These are phyloP conservation scores for Tangara arthus DNA, from an alignment of 2,797 vertebrate genomes.

Conservation along the genomic window DNA sequence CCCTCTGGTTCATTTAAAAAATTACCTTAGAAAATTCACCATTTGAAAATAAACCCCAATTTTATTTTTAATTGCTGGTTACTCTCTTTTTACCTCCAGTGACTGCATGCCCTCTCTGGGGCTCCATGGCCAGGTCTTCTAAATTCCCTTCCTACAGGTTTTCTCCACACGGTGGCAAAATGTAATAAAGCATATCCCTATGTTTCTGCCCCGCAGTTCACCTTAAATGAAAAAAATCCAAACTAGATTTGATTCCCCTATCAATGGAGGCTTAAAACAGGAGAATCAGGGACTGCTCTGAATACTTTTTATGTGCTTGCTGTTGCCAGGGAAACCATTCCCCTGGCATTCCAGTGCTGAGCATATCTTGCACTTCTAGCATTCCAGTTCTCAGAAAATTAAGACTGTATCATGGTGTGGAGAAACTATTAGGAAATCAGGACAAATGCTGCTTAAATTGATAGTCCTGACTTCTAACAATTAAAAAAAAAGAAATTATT, in stretches of 20 bases:
- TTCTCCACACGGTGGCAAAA: slow-evolving; percentile 11
- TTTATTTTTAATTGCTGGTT: neutral
- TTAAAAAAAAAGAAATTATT: neutral
- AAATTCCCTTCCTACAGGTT: neutral
- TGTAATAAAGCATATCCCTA: neutral
- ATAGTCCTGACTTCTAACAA: neutral
- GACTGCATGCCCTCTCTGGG: neutral
- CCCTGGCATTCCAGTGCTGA: slow-evolving; percentile 59
- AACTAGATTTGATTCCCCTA: slow-evolving; percentile 56
- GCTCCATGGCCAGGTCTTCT: rapidly evolving
- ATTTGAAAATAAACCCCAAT: neutral
- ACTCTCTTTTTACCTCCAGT: neutral
- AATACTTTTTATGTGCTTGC: slow-evolving; percentile 71
- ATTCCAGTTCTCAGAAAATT: slow-evolving; percentile 59
- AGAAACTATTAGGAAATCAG: slow-evolving; percentile 46
- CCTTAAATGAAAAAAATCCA: slow-evolving; percentile 35
- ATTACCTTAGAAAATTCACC: neutral
- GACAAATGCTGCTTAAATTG: neutral
- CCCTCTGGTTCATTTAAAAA: neutral
- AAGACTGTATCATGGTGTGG: slow-evolving; percentile 24
- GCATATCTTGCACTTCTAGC: slow-evolving; percentile 49
- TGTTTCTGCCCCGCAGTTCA: slow-evolving; percentile 16
- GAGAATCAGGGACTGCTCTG: slow-evolving; percentile 57
- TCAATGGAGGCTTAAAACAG: slow-evolving; percentile 63
- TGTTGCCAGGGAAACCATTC: slow-evolving; percentile 75